phyloP scores from a whole-genome alignment of 2,888 invertebrate genomes.

The Standfussiana lucernea region DNA sequence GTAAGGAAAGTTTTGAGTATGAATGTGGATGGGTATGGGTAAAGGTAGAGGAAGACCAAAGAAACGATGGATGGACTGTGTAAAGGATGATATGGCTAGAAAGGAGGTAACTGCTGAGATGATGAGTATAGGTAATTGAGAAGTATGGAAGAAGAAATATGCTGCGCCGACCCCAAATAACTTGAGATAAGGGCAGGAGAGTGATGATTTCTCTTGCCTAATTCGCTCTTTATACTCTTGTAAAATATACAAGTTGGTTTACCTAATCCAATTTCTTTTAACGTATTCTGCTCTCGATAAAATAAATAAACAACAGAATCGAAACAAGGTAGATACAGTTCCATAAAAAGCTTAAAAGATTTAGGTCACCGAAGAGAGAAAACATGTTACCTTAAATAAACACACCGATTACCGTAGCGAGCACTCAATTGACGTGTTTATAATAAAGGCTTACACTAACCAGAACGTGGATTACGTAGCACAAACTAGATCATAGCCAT shows the following conservation, averaged over 20 bases:
- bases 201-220: slow-evolving; percentile 2
- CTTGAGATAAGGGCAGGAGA: no score
- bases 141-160: no score
- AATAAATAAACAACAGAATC: slow-evolving; percentile 22
- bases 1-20: no score
- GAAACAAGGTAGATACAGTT: slow-evolving; percentile 17
- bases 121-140: no score
- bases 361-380: slow-evolving; percentile 54
- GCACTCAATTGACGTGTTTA: slow-evolving; percentile 54
- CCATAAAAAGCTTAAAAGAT: slow-evolving; percentile 50
- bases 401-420: slow-evolving; percentile 29
- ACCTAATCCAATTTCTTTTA: slow-evolving; percentile 11
- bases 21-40: no score
- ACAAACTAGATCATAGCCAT: slow-evolving; percentile 60
- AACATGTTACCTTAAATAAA: slow-evolving; percentile 55
- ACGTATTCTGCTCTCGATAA: slow-evolving; percentile 6
- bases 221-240: background rate
- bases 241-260: slow-evolving; percentile 3
- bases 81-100: no score
- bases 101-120: no score
- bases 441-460: slow-evolving; percentile 54
- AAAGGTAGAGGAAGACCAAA: no score
- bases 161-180: no score
- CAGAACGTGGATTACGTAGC: slow-evolving; percentile 46
- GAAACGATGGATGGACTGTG: no score